Evolutionary conservation across 2,113 vertebrate genomes (phyloP).

Genomic region (Crotalus helleri): DNA sequence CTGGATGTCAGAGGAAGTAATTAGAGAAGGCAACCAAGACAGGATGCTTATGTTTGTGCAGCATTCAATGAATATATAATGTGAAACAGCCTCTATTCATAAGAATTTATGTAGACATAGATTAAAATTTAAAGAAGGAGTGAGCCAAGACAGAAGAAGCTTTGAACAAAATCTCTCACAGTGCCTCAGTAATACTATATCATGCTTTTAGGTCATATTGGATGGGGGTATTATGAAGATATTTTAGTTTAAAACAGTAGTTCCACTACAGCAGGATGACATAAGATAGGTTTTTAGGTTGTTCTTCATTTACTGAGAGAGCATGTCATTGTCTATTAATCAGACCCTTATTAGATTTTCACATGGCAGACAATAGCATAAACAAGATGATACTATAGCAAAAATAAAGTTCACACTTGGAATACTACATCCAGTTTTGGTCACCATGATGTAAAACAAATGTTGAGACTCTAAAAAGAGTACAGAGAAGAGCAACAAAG

Average conservation of each 20-base stretch:
- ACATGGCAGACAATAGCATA: not conserved
- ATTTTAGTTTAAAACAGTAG: not conserved
- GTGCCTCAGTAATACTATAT: not conserved
- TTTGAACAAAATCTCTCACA: not conserved
- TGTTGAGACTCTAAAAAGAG: no score
- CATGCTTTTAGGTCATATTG: not conserved
- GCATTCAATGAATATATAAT: not conserved
- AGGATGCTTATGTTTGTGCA: not conserved
- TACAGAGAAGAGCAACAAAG: no score
- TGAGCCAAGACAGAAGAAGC: not conserved
- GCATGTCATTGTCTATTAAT: not conserved
- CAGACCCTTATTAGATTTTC: not conserved
- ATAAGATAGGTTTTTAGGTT: not conserved
- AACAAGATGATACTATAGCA: not conserved
- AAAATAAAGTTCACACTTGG: not conserved
- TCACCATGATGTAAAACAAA: no score
- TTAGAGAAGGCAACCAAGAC: not conserved
- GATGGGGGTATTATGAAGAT: not conserved
- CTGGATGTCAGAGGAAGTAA: not conserved
- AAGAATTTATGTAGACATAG: not conserved
- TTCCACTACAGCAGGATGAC: not conserved
- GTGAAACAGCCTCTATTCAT: not conserved
- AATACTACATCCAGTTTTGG: no score
- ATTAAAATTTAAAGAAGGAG: not conserved
- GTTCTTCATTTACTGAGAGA: not conserved